Evolutionary conservation across 2,888 invertebrate species (phyloP), one percentile per base, ranked within the genome.

Genomic region (Taenaris catops): DNA sequence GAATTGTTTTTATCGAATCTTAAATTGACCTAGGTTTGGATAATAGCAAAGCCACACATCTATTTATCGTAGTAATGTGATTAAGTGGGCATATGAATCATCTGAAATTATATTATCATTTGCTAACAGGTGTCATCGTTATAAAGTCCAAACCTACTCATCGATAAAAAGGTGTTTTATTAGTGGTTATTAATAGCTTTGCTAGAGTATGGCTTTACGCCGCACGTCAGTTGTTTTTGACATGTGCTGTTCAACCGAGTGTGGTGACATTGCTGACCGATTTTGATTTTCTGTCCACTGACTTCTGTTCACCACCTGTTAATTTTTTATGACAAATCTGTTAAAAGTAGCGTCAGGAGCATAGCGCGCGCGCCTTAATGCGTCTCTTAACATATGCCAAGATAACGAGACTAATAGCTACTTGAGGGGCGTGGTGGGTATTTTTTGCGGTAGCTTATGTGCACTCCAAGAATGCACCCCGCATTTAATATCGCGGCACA

Each of bases 211-310:
- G 25, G 29, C 29, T 28, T 23, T 31, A 34, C 25, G 23, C 12
- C 10, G 20, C 31, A 41, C 53, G 58, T 51, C 73, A 66, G 66
- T 48, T 51, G 64, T 47, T 55, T 59, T 58, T 58, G 69, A 64
- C 74, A 78, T 72, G 58, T 68, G 71, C 48, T 59, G 59, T 63
- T 65, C 63, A 69, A 46, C 50, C 53, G 59, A 65, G 44, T 58
- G 47, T n/a, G n/a, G n/a, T 42, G 47, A 44, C 50, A 55, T 51
- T 46, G 35, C 48, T 46, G 49, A 46, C 25, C 35, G 39, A 37
- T 28, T 39, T 32, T 46, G 59, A 70, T 74, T 78, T 76, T 74
- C 63, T 67, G 62, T 59, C 55, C 60, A 64, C 67, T 74, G 67
- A 55, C 52, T 49, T 46, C 48, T 36, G 37, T 18, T 34, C 53